These are phyloP conservation scores for Salvelinus namaycush DNA, from an alignment of 2,113 vertebrate species.

Conservation along the genomic window DNA sequence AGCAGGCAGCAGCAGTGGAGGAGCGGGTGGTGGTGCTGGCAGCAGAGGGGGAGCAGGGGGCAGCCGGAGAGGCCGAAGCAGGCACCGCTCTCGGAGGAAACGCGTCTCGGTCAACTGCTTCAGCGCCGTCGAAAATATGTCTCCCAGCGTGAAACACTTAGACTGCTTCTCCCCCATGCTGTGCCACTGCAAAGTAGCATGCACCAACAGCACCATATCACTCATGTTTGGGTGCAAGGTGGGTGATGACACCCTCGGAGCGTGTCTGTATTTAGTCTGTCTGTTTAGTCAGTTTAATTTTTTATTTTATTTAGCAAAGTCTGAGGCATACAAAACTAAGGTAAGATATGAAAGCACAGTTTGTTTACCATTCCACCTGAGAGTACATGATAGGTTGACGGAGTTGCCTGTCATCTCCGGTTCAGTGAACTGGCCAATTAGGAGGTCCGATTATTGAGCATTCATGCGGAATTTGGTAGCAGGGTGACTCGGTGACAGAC, in stretches of 20 bases:
- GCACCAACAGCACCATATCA: conserved; percentile 85
- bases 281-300: not conserved
- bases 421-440: not conserved
- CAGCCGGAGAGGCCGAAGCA: conserved; percentile 60
- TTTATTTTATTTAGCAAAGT: too few relatives aligned
- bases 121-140: conserved; percentile 76
- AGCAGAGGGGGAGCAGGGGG: conserved; percentile 27
- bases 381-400: not conserved
- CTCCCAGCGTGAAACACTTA: conserved; percentile 81
- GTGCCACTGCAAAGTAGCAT: conserved; percentile 89
- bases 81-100: conserved; percentile 72
- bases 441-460: not conserved
- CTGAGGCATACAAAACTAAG: too few relatives aligned
- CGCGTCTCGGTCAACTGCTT: conserved; percentile 77
- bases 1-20: conserved; percentile 75
- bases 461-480: conserved; percentile 27
- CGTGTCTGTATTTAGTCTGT: not conserved
- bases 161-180: conserved; percentile 85
- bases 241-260: conserved; percentile 54
- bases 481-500: not conserved
- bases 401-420: not conserved
- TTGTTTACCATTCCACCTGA: conserved; percentile 16
- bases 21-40: conserved; percentile 43
- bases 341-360: too few relatives aligned
- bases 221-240: conserved; percentile 92